These are phyloP conservation scores for Aphidius ervi DNA, from an alignment of 1,140 invertebrate species.

Conservation along the genomic window DNA sequence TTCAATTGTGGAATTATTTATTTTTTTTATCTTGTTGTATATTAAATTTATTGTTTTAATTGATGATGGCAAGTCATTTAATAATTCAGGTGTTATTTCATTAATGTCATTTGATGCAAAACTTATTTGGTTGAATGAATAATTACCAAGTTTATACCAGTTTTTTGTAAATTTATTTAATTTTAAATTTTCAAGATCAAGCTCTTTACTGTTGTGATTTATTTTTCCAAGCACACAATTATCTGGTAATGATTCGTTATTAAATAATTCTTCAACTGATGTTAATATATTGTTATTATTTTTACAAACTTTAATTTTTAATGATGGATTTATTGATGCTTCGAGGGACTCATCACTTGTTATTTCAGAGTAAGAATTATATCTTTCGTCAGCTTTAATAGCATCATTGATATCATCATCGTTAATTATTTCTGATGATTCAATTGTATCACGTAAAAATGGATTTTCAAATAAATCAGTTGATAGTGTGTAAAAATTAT, in stretches of 20 bases:
- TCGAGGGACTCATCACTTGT: conserved; percentile 8
- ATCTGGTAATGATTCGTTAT: conserved; percentile 11
- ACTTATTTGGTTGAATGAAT: conserved; percentile 24
- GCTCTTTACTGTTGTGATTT: conserved; percentile 5
- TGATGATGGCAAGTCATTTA: conserved; percentile 32
- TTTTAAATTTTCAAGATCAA: conserved; percentile 23
- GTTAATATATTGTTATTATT: conserved; percentile 20
- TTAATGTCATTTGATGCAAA: conserved; percentile 30
- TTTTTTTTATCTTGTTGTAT: conserved; percentile 17
- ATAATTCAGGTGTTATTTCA: conserved; percentile 30
- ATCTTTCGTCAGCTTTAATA: background rate
- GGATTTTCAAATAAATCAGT: conserved; percentile 30
- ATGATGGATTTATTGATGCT: too few species aligned
- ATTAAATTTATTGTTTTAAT: conserved; percentile 26
- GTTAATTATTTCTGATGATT: background rate
- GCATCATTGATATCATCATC: background rate
- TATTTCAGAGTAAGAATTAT: background rate
- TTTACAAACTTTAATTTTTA: conserved; percentile 29
- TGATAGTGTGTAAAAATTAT: conserved; percentile 31
- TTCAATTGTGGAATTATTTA: conserved; percentile 24
- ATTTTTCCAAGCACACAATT: conserved; percentile 24
- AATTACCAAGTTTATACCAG: conserved; percentile 30
- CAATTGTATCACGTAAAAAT: conserved; percentile 18
- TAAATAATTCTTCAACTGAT: conserved; percentile 22
- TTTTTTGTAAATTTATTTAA: conserved; percentile 31